Conservation (phyloP, 2,113 vertebrate species). For the Cheilinus undulatus region DNA sequence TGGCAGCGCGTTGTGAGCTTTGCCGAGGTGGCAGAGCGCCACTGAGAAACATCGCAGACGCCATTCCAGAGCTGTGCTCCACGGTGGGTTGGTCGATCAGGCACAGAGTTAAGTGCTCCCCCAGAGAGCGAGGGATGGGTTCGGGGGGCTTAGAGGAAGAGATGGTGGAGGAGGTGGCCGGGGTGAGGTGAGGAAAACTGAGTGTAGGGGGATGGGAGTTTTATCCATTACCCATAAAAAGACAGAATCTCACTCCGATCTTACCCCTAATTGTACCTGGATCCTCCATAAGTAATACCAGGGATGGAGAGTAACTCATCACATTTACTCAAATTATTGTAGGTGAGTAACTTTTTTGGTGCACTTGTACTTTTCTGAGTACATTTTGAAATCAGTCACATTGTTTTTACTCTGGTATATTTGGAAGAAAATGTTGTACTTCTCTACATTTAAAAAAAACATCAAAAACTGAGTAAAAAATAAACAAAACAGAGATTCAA, state of each 20-base stretch:
- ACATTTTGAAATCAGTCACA: too few relatives aligned
- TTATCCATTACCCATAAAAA: slow-evolving; percentile 40
- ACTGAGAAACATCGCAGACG: slow-evolving; percentile 69
- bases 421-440: too few relatives aligned
- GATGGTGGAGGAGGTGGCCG: slow-evolving; percentile 37
- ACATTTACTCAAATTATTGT: too few relatives aligned
- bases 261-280: too few relatives aligned
- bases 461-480: too few relatives aligned
- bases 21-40: slow-evolving; percentile 77
- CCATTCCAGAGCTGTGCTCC: slow-evolving; percentile 74
- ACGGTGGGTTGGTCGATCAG: slow-evolving; percentile 79
- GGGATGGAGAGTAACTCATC: too few relatives aligned
- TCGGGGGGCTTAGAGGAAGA: slow-evolving; percentile 64
- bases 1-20: slow-evolving; percentile 71
- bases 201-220: slow-evolving; percentile 38
- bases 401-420: too few relatives aligned
- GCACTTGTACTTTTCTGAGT: too few relatives aligned
- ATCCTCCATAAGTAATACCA: too few relatives aligned
- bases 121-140: slow-evolving; percentile 75
- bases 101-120: slow-evolving; percentile 85
- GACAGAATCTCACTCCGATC: slow-evolving; percentile 29
- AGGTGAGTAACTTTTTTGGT: too few relatives aligned
- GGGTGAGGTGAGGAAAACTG: slow-evolving; percentile 51
- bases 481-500: too few relatives aligned
- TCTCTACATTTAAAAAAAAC: too few relatives aligned